Evolutionary conservation across 2,888 invertebrate species (phyloP).

Genomic region (Hirtodrosophila trivittata): DNA sequence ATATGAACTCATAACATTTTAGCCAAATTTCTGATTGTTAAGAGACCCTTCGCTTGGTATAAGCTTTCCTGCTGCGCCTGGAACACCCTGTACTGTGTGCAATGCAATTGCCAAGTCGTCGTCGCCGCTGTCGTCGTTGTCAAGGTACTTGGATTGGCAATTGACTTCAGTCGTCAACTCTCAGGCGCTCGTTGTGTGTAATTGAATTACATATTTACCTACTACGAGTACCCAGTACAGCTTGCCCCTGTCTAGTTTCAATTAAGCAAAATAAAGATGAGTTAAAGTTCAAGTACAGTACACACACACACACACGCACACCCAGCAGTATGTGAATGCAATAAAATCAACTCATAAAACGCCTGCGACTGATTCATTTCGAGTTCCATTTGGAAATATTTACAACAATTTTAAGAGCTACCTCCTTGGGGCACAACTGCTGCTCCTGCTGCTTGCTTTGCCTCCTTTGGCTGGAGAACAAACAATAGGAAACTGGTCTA

Average conservation of each 20-base stretch:
- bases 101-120: too few species aligned
- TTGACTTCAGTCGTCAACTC: conserved; percentile 37
- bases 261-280: conserved; percentile 79
- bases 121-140: too few species aligned
- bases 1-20: too few species aligned
- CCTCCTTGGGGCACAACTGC: conserved; percentile 41
- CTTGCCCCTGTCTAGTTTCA: conserved; percentile 70
- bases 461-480: conserved; percentile 16
- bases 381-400: conserved; percentile 29
- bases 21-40: too few species aligned
- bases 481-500: conserved; percentile 28
- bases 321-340: conserved; percentile 2
- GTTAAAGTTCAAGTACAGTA: conserved; percentile 76
- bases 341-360: conserved; percentile 20
- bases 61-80: neutral
- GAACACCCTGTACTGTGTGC: conserved; percentile 1
- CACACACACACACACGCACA: conserved; percentile 25
- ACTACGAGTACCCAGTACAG: neutral
- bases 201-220: conserved; percentile 70
- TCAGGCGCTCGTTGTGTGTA: conserved; percentile 37
- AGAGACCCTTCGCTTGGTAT: too few species aligned
- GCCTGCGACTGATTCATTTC: conserved; percentile 42
- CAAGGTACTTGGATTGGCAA: conserved; percentile 39
- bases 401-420: conserved; percentile 30
- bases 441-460: neutral